Percentiles rank a stretch among this genome's conserved stretches.
Evolutionary conservation across 1,140 invertebrate species (phyloP).

Genomic region (Drosophila dunni): DNA sequence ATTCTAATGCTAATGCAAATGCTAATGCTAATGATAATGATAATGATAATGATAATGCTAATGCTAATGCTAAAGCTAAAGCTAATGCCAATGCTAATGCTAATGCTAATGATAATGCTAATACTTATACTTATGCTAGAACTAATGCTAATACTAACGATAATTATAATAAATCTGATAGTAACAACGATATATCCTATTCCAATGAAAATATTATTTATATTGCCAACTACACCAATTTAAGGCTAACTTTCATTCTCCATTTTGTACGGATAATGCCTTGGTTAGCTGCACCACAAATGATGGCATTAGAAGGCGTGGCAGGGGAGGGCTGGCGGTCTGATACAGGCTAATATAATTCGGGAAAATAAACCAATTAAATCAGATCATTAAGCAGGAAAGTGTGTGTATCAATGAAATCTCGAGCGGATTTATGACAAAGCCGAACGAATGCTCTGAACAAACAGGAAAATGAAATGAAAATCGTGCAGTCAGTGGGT

Average conservation of each 20-base stretch:
- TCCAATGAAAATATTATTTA: too few species aligned
- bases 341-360: conserved; percentile 6
- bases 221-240: too few species aligned
- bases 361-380: conserved; percentile 49
- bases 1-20: not conserved
- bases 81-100: not conserved
- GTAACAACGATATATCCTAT: not conserved
- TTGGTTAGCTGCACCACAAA: not conserved
- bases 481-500: conserved; percentile 41
- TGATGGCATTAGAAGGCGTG: not conserved
- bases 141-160: not conserved
- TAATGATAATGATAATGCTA: not conserved
- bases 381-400: conserved; percentile 64
- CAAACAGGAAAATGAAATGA: conserved; percentile 55
- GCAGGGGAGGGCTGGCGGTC: not conserved
- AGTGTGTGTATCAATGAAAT: conserved; percentile 38
- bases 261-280: too few species aligned
- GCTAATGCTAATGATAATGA: not conserved
- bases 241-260: too few species aligned
- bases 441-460: conserved; percentile 50
- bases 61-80: not conserved
- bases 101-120: not conserved
- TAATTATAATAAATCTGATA: not conserved
- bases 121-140: not conserved
- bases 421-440: conserved; percentile 60